Evolutionary conservation across 2,888 invertebrate genomes (phyloP).

Genomic region (Hydrotaea diabolus): DNA sequence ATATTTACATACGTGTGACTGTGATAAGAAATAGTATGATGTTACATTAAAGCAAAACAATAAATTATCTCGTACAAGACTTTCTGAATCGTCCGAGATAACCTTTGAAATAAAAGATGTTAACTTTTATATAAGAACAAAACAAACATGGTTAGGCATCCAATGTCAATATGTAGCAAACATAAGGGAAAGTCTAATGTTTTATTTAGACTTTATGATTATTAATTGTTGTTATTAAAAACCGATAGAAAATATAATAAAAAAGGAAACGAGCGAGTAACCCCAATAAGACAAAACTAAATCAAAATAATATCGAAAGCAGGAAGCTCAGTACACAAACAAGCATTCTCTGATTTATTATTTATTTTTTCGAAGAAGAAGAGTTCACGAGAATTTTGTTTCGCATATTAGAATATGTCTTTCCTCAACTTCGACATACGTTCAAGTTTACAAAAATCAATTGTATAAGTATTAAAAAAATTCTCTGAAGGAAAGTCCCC

Average conservation of each 20-base stretch:
- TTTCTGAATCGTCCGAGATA: slow-evolving; percentile 2
- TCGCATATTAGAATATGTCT: too few relatives aligned
- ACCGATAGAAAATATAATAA: neutral
- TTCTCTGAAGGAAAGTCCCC: too few relatives aligned
- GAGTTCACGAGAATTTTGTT: slow-evolving; percentile 27
- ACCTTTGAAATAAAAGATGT: slow-evolving; percentile 2
- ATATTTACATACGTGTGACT: slow-evolving; percentile 54
- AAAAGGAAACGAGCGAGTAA: neutral
- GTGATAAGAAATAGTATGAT: slow-evolving; percentile 49
- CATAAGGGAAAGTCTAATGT: too few relatives aligned
- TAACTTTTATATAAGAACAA: slow-evolving; percentile 19
- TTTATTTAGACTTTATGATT: too few relatives aligned
- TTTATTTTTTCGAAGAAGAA: slow-evolving; percentile 29
- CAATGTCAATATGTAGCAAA: too few relatives aligned
- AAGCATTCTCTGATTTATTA: neutral
- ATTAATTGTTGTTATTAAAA: too few relatives aligned
- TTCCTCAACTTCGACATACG: too few relatives aligned
- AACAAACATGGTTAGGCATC: neutral
- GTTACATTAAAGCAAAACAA: slow-evolving; percentile 42
- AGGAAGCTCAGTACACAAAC: slow-evolving; percentile 16
- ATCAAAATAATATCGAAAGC: slow-evolving; percentile 37
- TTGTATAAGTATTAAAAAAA: too few relatives aligned
- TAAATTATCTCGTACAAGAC: slow-evolving; percentile 23
- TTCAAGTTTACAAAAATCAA: too few relatives aligned
- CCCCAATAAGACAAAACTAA: neutral